phyloP scores from a whole-genome alignment of 2,888 invertebrate genomes.

The Craniophora ligustri region DNA sequence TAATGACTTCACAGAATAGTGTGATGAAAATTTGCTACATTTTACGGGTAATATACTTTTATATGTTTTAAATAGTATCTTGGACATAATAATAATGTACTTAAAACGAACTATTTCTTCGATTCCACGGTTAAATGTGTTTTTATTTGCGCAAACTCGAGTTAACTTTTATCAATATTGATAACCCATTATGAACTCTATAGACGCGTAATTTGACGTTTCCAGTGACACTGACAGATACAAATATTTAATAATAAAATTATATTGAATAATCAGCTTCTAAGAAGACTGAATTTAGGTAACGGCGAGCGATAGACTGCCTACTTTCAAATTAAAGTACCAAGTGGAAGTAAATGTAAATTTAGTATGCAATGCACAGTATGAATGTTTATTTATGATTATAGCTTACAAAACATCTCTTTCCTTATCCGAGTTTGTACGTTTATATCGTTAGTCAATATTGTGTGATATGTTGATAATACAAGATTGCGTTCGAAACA shows the following conservation, averaged over 20 bases:
- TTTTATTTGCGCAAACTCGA: constrained; percentile 63
- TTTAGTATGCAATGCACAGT: neutral
- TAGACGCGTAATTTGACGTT: constrained; percentile 56
- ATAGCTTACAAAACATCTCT: constrained; percentile 34
- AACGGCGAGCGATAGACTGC: constrained; percentile 17
- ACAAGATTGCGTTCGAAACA: too few relatives aligned
- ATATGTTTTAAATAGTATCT: constrained; percentile 64
- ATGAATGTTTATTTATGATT: constrained; percentile 33
- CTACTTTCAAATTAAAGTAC: constrained; percentile 11
- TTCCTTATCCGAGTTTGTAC: constrained; percentile 4
- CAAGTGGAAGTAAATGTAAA: constrained; percentile 2
- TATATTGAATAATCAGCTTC: too few relatives aligned
- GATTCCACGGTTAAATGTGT: constrained; percentile 56
- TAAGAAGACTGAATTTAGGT: constrained; percentile 10
- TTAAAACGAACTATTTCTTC: constrained; percentile 42
- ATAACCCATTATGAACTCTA: constrained; percentile 86
- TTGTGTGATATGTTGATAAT: neutral
- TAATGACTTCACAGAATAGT: constrained; percentile 49
- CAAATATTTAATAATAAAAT: too few relatives aligned
- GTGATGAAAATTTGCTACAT: constrained; percentile 55
- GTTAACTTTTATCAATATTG: constrained; percentile 70
- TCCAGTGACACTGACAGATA: constrained; percentile 43
- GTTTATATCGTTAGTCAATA: constrained; percentile 11
- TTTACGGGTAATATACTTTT: constrained; percentile 62
- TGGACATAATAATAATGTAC: constrained; percentile 70